Conservation (phyloP, 1,140 invertebrate species). For the Microplitis demolitor region DNA sequence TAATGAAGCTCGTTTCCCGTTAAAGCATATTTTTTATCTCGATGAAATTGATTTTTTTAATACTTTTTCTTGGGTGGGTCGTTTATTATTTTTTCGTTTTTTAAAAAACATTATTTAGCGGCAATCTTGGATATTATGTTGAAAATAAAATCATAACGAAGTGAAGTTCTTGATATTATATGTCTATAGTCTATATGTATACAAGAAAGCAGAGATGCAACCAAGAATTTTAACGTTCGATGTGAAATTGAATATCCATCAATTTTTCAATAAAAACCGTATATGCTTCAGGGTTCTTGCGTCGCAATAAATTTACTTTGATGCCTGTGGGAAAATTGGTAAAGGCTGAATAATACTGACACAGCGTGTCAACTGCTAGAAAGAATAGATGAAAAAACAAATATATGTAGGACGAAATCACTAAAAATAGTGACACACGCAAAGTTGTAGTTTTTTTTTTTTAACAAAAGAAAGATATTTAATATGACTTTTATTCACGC, state of each 20-base stretch:
- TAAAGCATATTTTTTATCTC: neutral
- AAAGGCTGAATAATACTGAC: neutral
- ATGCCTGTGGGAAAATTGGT: neutral
- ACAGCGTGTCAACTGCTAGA: neutral
- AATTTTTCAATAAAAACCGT: neutral
- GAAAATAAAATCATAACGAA: neutral
- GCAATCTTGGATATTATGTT: neutral
- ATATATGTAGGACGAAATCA: no score
- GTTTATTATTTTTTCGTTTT: neutral
- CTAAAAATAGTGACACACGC: no score
- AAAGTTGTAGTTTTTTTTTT: no score
- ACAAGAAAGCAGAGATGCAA: neutral
- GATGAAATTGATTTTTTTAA: neutral
- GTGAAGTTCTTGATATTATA: neutral
- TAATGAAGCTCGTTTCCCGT: neutral
- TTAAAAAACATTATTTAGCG: neutral
- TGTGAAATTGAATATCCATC: neutral
- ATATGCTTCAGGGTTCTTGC: neutral
- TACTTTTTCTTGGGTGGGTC: no score
- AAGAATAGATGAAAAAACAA: neutral
- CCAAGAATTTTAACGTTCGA: neutral
- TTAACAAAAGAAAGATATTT: no score
- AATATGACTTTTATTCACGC: neutral
- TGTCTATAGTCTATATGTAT: neutral
- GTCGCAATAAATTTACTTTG: neutral